Percentiles rank a stretch among this genome's conserved stretches.
These are phyloP conservation scores for Nasonia giraulti DNA, from an alignment of 1,140 invertebrate genomes.

Conservation along the genomic window DNA sequence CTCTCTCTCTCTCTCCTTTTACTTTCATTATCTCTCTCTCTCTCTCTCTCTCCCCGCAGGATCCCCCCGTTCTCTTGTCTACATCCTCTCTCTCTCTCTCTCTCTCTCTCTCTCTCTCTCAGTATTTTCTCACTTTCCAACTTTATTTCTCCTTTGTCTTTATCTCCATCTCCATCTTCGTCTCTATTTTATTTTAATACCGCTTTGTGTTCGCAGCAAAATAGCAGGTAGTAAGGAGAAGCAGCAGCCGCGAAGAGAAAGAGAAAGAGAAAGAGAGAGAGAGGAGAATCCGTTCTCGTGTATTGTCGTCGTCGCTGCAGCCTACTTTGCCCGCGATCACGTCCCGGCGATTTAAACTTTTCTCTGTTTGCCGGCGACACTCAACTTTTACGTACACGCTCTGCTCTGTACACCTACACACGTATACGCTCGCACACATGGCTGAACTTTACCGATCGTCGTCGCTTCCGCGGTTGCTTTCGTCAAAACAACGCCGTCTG, in stretches of 20 bases:
- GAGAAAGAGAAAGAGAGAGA: background rate
- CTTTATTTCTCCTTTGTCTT: constrained; percentile 29
- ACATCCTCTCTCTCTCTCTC: constrained; percentile 23
- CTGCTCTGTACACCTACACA: background rate
- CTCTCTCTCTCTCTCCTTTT: constrained; percentile 17
- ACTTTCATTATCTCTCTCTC: constrained; percentile 23
- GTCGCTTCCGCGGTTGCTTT: background rate
- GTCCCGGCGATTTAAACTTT: constrained; percentile 44
- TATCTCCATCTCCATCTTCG: constrained; percentile 27
- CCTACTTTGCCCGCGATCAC: constrained; percentile 32
- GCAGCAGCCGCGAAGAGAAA: too few relatives aligned
- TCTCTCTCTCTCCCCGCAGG: background rate
- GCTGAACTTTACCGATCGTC: background rate
- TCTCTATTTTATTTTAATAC: constrained; percentile 45
- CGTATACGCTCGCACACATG: background rate
- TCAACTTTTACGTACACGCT: background rate
- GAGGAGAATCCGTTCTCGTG: constrained; percentile 4
- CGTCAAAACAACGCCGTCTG: background rate
- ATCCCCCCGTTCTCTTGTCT: background rate
- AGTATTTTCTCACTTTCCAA: constrained; percentile 42
- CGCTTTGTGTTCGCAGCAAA: constrained; percentile 23
- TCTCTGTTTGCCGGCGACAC: constrained; percentile 17
- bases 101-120: background rate
- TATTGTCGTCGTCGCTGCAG: background rate
- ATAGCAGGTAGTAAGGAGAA: constrained; percentile 3